Percentiles rank a stretch among this genome's conserved stretches.
These are phyloP conservation scores for Thymelicus sylvestris DNA, from an alignment of 2,888 invertebrate genomes.

Conservation along the genomic window DNA sequence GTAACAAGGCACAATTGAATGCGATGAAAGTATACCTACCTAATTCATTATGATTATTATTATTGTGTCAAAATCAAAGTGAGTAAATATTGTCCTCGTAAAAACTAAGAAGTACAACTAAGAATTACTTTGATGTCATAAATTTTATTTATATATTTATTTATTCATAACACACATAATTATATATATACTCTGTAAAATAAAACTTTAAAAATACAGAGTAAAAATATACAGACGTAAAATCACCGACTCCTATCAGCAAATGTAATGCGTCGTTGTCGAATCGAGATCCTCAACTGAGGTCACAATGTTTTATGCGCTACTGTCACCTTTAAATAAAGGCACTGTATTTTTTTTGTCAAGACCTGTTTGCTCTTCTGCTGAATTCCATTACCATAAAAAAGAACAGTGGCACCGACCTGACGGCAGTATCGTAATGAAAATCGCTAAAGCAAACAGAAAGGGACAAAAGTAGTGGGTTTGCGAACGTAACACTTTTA, in stretches of 20 bases:
- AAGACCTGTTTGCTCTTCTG: slow-evolving; percentile 34
- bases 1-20: too few relatives aligned
- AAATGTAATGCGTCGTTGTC: slow-evolving; percentile 16
- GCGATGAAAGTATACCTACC: too few relatives aligned
- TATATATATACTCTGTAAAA: not conserved
- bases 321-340: slow-evolving; percentile 32
- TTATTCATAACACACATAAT: too few relatives aligned
- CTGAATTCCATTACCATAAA: slow-evolving; percentile 38
- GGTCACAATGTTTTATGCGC: slow-evolving; percentile 30
- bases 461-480: slow-evolving; percentile 25
- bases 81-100: too few relatives aligned
- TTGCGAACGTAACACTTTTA: slow-evolving; percentile 23
- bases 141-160: too few relatives aligned
- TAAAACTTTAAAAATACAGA: not conserved
- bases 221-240: slow-evolving; percentile 1
- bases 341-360: slow-evolving; percentile 34
- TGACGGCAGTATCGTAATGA: slow-evolving; percentile 38
- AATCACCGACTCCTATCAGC: slow-evolving; percentile 3
- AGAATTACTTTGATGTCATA: too few relatives aligned
- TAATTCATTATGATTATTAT: too few relatives aligned
- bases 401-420: slow-evolving; percentile 35
- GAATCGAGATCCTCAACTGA: slow-evolving; percentile 14
- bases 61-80: too few relatives aligned
- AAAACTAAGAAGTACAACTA: too few relatives aligned
- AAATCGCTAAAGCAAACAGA: slow-evolving; percentile 37